A percentile compares a stretch with the other conserved stretches of the same genome.
Conservation (phyloP, 2,888 invertebrate genomes). For the Lampropteryx suffumata region DNA sequence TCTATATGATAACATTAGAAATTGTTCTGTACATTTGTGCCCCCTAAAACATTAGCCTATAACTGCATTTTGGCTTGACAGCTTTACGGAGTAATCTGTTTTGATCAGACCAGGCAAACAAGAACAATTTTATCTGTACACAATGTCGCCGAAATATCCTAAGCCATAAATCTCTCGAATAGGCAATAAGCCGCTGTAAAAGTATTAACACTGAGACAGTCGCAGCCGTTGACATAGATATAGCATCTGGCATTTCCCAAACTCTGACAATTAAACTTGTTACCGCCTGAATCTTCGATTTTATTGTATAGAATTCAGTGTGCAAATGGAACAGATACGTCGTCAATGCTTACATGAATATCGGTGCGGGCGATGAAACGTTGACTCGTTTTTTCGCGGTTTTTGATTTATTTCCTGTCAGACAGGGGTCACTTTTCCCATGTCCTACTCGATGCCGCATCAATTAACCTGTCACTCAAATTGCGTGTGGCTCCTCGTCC, state of each 20-base stretch:
- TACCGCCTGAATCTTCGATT: conserved; percentile 34
- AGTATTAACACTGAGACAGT: conserved; percentile 21
- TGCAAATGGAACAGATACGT: conserved; percentile 20
- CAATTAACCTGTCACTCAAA: conserved; percentile 51
- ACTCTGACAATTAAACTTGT: conserved; percentile 28
- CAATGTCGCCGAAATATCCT: conserved; percentile 5
- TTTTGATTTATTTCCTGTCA: conserved; percentile 21
- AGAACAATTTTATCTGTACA: conserved; percentile 10
- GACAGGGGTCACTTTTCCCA: conserved; percentile 29
- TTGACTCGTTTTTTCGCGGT: conserved; percentile 9
- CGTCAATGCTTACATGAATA: neutral
- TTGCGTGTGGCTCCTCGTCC: conserved; percentile 43
- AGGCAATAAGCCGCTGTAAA: conserved; percentile 24
- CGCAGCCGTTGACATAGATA: conserved; percentile 36
- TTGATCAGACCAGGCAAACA: conserved; percentile 7
- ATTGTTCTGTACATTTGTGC: neutral
- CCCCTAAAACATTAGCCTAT: neutral
- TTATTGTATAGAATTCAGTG: conserved; percentile 38
- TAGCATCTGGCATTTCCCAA: conserved; percentile 34
- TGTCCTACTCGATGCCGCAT: conserved; percentile 48
- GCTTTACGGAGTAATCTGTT: conserved; percentile 1
- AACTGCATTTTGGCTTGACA: neutral
- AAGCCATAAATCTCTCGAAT: conserved; percentile 22
- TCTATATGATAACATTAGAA: neutral
- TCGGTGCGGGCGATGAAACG: neutral